Conservation (phyloP, 2,797 vertebrate species). For the Pempheris klunzingeri region DNA sequence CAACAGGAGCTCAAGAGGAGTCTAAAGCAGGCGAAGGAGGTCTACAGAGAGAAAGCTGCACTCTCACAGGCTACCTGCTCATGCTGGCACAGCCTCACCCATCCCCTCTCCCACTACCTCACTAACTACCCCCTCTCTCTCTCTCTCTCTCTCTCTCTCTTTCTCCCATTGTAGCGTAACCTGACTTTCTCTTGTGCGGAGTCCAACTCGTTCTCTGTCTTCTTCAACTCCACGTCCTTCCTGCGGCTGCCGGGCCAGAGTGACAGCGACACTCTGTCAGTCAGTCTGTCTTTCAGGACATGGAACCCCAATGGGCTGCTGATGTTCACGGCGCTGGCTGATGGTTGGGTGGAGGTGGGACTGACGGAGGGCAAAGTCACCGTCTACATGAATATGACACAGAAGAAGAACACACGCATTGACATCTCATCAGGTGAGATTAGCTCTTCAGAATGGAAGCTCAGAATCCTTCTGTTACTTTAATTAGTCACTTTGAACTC, state of each 20-base stretch:
- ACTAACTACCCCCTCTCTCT: neutral
- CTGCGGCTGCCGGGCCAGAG: constrained; percentile 90
- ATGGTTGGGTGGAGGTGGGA: constrained; percentile 93
- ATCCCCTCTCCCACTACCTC: no score
- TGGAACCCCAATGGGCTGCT: constrained; percentile 96
- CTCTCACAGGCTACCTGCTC: no score
- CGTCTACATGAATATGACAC: constrained; percentile 90
- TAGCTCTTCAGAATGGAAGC: neutral
- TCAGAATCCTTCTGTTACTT: neutral
- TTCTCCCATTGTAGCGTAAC: constrained; percentile 86
- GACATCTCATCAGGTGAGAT: constrained; percentile 93
- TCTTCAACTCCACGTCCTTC: constrained; percentile 96
- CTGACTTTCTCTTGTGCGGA: constrained; percentile 94
- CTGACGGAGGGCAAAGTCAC: constrained; percentile 92
- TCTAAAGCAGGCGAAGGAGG: no score
- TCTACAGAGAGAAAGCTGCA: no score
- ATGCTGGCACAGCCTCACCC: no score
- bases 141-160: neutral
- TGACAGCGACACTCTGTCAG: constrained; percentile 90
- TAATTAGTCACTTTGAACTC: no score
- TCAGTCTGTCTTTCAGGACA: constrained; percentile 95
- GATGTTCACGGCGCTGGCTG: constrained; percentile 90
- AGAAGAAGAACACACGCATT: constrained; percentile 90
- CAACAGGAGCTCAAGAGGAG: no score
- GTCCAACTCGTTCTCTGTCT: constrained; percentile 91